Evolutionary conservation across 2,888 invertebrate species (phyloP), one percentile per base, ranked within the genome.

Genomic region (Leptinotarsa haldemani): DNA sequence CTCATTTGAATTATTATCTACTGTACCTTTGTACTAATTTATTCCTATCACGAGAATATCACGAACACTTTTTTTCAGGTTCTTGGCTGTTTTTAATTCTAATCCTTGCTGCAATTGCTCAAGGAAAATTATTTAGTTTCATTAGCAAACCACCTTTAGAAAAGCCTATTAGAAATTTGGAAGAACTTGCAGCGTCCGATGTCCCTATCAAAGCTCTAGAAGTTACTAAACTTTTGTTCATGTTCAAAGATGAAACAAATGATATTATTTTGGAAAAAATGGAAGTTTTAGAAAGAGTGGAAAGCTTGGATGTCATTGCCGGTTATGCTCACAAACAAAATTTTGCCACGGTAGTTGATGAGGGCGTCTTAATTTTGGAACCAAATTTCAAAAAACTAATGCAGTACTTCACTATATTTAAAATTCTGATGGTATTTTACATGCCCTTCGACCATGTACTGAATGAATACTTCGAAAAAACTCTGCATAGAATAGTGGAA

Each of bases 91-190:
- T 70, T 18, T 70, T n/a, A 22, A 13, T 67, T 12, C n/a, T 74
- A 5, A 74, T 74, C 58, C 30, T 67, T 4, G 47, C 53, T 2
- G 74, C 74, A 22, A 20, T 68, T 25, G 47, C 56, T 1, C 70
- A 74, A 70, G 74, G 74, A 52, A 74, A 64, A 65, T 56, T 67
- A 40, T 70, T 63, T 58, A 74, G 68, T 40, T 66, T 70, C 48
- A 74, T 70, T 15, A 74, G 67, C 50, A 70, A 53, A 40, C 70
- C 74, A 13, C 20, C 70, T 15, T 70, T 70, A 16, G 70, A 74
- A 30, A 70, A 22, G 15, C 63, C 67, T 47, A 74, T 74, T 25
- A 74, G 47, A 18, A 70, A 68, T 18, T 46, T 74, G n/a, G 53
- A 70, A 30, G 64, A 70, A 20, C 74, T 74, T 50, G 16, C 70